Evolutionary conservation across 2,888 invertebrate species (phyloP).

Genomic region (Lissocephala sabroskyi): DNA sequence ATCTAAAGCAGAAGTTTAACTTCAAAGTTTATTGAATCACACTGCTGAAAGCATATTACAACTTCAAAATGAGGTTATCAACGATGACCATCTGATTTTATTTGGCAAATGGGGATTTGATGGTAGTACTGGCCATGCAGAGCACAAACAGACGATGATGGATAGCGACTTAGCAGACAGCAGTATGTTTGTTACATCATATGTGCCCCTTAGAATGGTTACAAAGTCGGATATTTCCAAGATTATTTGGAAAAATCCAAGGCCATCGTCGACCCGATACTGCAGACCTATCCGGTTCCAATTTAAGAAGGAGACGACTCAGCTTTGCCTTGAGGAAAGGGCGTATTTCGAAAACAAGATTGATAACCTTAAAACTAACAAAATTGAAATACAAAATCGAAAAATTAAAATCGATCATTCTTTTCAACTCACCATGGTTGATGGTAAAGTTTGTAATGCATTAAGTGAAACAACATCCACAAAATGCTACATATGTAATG

Average conservation of each 20-base stretch:
- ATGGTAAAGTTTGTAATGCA: constrained; percentile 23
- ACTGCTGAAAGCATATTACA: constrained; percentile 12
- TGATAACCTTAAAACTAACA: constrained; percentile 1
- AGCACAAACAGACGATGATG: constrained; percentile 15
- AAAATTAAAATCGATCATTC: constrained; percentile 10
- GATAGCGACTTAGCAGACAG: constrained; percentile 2
- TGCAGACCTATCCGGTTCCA: constrained; percentile 10
- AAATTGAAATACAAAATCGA: not conserved
- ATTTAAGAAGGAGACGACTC: constrained; percentile 8
- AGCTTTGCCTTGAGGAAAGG: constrained; percentile 5
- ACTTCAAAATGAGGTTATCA: constrained; percentile 11
- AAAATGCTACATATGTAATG: constrained; percentile 23
- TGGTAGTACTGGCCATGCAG: constrained; percentile 15
- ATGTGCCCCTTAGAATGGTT: constrained; percentile 6
- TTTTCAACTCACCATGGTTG: constrained; percentile 22
- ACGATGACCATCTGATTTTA: constrained; percentile 10
- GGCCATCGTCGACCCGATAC: constrained; percentile 13
- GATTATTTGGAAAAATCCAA: constrained; percentile 8
- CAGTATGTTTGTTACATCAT: constrained; percentile 12
- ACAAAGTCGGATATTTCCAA: not conserved
- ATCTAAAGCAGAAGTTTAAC: constrained; percentile 5
- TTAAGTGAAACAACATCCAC: constrained; percentile 18
- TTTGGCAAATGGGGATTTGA: constrained; percentile 10
- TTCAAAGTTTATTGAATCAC: constrained; percentile 14
- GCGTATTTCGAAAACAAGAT: constrained; percentile 11